These are phyloP conservation scores for Bradypodion ventrale DNA, from an alignment of 2,797 vertebrate genomes.

Conservation along the genomic window DNA sequence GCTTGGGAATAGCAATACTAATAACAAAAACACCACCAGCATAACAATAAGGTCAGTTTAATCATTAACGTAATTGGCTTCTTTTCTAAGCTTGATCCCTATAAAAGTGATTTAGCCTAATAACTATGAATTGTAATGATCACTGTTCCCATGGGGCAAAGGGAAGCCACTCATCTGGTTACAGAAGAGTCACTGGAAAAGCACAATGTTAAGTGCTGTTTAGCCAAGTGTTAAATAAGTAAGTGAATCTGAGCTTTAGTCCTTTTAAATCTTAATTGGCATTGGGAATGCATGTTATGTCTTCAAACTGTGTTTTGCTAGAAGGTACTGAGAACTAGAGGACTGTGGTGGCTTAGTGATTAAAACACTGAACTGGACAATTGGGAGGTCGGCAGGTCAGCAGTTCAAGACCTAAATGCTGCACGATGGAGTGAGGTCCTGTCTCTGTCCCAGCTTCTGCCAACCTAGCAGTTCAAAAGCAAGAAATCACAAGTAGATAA, in stretches of 20 bases:
- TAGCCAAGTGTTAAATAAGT: slow-evolving; percentile 37
- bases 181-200: slow-evolving; percentile 24
- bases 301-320: neutral
- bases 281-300: neutral
- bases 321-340: neutral
- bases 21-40: neutral
- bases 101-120: slow-evolving; percentile 35
- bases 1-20: neutral
- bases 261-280: slow-evolving; percentile 14
- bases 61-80: slow-evolving; percentile 26
- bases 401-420: too few relatives aligned
- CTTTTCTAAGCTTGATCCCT: slow-evolving; percentile 24
- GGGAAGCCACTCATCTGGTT: slow-evolving; percentile 35
- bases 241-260: neutral
- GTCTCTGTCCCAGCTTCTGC: too few relatives aligned
- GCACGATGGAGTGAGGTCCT: too few relatives aligned
- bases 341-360: too few relatives aligned
- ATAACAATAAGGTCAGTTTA: neutral
- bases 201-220: neutral
- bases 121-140: slow-evolving; percentile 37
- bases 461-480: too few relatives aligned
- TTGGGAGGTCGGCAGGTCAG: too few relatives aligned
- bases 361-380: too few relatives aligned
- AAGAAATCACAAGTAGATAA: too few relatives aligned
- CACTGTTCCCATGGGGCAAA: slow-evolving; percentile 1